phyloP scores from a whole-genome alignment of 2,113 vertebrate species.

The Chauna torquata region DNA sequence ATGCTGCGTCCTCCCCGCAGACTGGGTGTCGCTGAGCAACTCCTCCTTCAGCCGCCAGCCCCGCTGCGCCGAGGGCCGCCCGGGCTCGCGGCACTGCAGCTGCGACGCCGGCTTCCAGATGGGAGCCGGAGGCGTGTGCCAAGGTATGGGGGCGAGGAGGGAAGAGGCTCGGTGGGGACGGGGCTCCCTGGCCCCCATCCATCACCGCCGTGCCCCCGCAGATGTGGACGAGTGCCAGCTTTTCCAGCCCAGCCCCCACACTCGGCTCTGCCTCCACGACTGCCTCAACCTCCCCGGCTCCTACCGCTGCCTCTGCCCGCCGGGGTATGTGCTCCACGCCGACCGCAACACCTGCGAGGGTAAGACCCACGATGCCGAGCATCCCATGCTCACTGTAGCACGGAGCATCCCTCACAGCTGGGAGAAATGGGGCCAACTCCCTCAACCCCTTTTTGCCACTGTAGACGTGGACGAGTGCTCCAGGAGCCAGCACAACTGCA shows the following conservation, averaged over 20 bases:
- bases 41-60: constrained; percentile 79
- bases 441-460: rapidly evolving
- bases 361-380: constrained; percentile 24
- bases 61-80: constrained; percentile 75
- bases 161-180: rapidly evolving
- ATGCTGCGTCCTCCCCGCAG: neutral
- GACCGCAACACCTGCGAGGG: constrained; percentile 83
- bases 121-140: constrained; percentile 77
- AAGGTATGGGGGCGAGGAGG: constrained; percentile 62
- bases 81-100: constrained; percentile 81
- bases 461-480: constrained; percentile 87
- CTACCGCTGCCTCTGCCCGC: constrained; percentile 85
- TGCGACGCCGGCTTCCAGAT: constrained; percentile 86
- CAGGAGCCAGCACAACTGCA: constrained; percentile 83
- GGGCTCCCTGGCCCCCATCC: neutral
- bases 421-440: neutral
- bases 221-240: constrained; percentile 90
- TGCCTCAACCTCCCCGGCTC: constrained; percentile 88
- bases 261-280: constrained; percentile 80
- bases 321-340: constrained; percentile 79
- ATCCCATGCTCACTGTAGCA: neutral
- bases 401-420: rapidly evolving
- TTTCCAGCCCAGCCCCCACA: constrained; percentile 79
- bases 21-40: constrained; percentile 48
- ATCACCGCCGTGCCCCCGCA: neutral